A percentile compares a stretch with the other conserved stretches of the same genome.
Evolutionary conservation across 2,888 invertebrate species (phyloP).

Genomic region (Oligia latruncula): DNA sequence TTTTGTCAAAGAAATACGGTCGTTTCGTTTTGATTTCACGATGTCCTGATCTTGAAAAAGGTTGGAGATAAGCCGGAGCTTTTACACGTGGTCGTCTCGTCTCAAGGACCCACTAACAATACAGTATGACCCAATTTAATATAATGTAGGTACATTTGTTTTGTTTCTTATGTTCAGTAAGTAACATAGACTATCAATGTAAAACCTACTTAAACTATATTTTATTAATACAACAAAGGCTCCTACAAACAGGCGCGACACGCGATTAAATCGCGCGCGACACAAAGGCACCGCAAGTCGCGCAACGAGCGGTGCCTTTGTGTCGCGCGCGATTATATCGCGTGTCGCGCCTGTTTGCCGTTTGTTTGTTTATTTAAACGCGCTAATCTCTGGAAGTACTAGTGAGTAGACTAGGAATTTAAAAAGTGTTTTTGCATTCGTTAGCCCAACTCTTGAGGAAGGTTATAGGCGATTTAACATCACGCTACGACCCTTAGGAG

Average conservation of each 20-base stretch:
- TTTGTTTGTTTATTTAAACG: not conserved
- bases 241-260: too few species aligned
- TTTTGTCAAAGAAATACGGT: conserved; percentile 26
- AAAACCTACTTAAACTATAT: not conserved
- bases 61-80: conserved; percentile 36
- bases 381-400: not conserved
- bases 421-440: not conserved
- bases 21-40: conserved; percentile 34
- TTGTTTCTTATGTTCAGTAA: conserved; percentile 9
- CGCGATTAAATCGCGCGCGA: too few species aligned
- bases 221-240: not conserved
- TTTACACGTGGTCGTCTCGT: conserved; percentile 44
- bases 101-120: conserved; percentile 32
- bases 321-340: too few species aligned
- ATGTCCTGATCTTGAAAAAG: conserved; percentile 26
- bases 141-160: conserved; percentile 8
- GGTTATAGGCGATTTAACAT: not conserved
- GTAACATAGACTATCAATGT: not conserved
- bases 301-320: too few species aligned
- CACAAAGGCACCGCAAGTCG: too few species aligned
- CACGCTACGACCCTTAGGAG: not conserved
- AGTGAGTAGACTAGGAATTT: too few species aligned
- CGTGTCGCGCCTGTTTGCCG: not conserved
- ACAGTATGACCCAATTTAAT: not conserved
- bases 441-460: not conserved